These are phyloP conservation scores for Molanna angustata DNA, from an alignment of 2,888 invertebrate genomes.

Conservation along the genomic window DNA sequence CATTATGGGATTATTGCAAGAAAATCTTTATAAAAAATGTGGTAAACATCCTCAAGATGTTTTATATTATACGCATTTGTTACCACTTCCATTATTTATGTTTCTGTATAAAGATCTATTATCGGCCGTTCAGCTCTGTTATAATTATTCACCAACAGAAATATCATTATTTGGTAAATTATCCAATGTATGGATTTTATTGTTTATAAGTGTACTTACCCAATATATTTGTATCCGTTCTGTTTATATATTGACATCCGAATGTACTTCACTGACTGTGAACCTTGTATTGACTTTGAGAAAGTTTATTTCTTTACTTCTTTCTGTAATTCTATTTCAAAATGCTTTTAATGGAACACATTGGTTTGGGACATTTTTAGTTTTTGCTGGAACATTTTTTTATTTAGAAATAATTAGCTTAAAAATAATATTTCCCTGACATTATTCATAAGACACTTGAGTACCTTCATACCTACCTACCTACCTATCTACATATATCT, in stretches of 20 bases:
- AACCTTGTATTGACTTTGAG: slow-evolving; percentile 77
- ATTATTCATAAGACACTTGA: no score
- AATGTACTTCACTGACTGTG: slow-evolving; percentile 74
- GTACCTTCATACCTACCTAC: no score
- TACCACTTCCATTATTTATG: slow-evolving; percentile 72
- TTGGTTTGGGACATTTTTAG: slow-evolving; percentile 71
- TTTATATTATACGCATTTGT: slow-evolving; percentile 67
- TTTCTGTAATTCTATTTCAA: slow-evolving; percentile 75
- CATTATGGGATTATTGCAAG: slow-evolving; percentile 74
- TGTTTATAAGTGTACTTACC: slow-evolving; percentile 65
- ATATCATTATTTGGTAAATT: slow-evolving; percentile 47
- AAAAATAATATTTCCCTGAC: no score
- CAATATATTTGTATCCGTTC: slow-evolving; percentile 76
- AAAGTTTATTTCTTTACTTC: slow-evolving; percentile 74
- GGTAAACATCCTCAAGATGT: slow-evolving; percentile 74
- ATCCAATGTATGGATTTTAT: slow-evolving; percentile 61
- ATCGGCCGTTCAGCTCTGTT: slow-evolving; percentile 57
- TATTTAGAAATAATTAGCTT: slow-evolving; percentile 23
- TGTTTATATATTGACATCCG: slow-evolving; percentile 74
- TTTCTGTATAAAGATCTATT: slow-evolving; percentile 61
- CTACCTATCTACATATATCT: no score
- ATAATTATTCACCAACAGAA: slow-evolving; percentile 45
- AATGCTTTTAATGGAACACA: slow-evolving; percentile 74
- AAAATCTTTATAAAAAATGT: slow-evolving; percentile 62
- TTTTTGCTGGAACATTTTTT: slow-evolving; percentile 67